These are phyloP conservation scores for Hirundo rustica DNA, from an alignment of 2,797 vertebrate genomes.

Conservation along the genomic window DNA sequence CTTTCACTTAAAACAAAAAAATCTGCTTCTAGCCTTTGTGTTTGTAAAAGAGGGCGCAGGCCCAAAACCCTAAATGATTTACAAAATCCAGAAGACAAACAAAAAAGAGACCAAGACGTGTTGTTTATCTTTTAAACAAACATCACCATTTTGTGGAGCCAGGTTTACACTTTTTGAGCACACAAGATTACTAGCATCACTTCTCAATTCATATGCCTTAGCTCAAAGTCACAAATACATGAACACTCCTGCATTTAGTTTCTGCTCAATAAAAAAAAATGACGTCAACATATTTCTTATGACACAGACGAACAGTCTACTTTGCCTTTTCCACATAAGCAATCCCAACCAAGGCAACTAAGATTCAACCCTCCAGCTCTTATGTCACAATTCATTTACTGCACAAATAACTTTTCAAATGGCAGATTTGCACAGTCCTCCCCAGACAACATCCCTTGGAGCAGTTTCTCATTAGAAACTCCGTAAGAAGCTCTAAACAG, in stretches of 20 bases:
- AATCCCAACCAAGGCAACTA: neutral
- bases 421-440: neutral
- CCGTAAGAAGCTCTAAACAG: neutral
- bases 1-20: neutral
- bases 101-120: neutral
- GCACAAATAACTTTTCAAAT: neutral
- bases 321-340: neutral
- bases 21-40: neutral
- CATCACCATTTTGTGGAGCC: neutral
- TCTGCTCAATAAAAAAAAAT: neutral
- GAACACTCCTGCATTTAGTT: rapidly evolving
- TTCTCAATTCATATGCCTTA: neutral
- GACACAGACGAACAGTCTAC: neutral
- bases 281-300: neutral
- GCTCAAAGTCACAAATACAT: neutral
- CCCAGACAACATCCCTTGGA: neutral
- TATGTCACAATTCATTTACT: neutral
- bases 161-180: neutral
- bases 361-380: neutral
- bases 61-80: neutral
- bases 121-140: neutral
- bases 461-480: neutral
- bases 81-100: neutral
- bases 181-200: neutral
- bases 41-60: neutral